These are phyloP conservation scores for Potamilus streckersoni DNA, from an alignment of 1,140 invertebrate species.

Conservation along the genomic window DNA sequence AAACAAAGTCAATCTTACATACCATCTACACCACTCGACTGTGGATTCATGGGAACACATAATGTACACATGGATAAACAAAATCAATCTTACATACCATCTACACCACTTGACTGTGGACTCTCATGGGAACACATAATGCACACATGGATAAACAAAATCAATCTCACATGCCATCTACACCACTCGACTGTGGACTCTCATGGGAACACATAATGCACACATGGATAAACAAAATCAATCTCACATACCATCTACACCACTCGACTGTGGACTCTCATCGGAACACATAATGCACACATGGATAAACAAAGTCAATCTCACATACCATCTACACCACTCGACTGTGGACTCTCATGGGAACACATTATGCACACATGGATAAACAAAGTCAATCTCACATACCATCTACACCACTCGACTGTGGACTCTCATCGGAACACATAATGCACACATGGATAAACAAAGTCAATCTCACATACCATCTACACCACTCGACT, in stretches of 20 bases:
- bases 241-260: not conserved
- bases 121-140: not conserved
- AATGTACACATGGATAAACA: not conserved
- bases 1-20: not conserved
- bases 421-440: not conserved
- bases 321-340: not conserved
- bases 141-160: not conserved
- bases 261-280: not conserved
- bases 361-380: not conserved
- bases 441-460: not conserved
- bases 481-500: not conserved
- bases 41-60: not conserved
- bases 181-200: not conserved
- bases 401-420: not conserved
- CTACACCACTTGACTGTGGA: not conserved
- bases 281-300: not conserved
- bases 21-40: not conserved
- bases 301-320: not conserved
- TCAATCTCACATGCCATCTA: not conserved
- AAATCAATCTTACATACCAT: not conserved
- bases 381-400: not conserved
- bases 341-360: not conserved
- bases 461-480: not conserved
- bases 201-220: not conserved
- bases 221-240: not conserved